Conservation (phyloP, 37 sponge, comb jelly and placozoan genomes). For the Diacarnus erythraeanus region DNA sequence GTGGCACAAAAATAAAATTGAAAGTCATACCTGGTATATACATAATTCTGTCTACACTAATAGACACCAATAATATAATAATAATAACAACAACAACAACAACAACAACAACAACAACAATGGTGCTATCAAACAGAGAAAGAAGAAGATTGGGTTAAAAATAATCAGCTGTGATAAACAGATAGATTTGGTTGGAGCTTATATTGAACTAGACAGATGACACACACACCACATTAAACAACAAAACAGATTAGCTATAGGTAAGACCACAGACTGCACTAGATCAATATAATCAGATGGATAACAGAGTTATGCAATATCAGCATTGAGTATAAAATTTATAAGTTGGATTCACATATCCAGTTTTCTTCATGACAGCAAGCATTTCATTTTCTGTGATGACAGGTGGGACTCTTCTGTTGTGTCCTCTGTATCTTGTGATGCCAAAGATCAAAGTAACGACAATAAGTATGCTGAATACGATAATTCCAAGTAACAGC, state of each 20-base stretch:
- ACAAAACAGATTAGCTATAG: no score
- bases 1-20: no score
- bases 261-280: no score
- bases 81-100: no score
- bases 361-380: conserved; percentile 48
- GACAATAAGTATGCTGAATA: background rate
- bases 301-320: background rate
- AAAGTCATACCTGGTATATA: no score
- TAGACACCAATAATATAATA: no score
- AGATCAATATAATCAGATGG: background rate
- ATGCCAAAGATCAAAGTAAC: background rate
- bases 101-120: no score
- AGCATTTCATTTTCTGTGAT: conserved; percentile 50
- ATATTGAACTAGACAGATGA: no score
- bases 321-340: conserved; percentile 32
- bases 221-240: no score
- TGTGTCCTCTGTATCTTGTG: background rate
- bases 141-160: background rate
- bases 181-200: background rate
- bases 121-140: no score
- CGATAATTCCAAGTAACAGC: background rate
- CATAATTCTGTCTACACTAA: no score
- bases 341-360: conserved; percentile 79
- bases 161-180: background rate
- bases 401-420: background rate